A percentile compares a stretch with the other conserved stretches of the same genome.
Conservation (phyloP, 2,797 vertebrate genomes). For the Eulemur coronatus region DNA sequence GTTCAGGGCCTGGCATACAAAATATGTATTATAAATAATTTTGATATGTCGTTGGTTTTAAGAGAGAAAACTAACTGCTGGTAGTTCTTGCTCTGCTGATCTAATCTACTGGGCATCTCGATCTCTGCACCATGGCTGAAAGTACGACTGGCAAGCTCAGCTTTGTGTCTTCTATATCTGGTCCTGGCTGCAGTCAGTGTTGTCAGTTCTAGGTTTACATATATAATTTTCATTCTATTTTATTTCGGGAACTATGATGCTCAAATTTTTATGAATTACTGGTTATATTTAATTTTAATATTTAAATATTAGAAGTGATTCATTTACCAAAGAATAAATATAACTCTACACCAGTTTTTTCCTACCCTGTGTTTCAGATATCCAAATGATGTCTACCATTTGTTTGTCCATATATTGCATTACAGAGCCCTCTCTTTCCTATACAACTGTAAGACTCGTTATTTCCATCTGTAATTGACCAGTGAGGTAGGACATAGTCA, state of each 20-base stretch:
- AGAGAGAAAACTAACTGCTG: background rate
- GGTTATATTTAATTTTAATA: conserved; percentile 15
- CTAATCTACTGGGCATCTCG: background rate
- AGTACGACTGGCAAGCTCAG: background rate
- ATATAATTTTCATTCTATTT: background rate
- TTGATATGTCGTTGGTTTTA: background rate
- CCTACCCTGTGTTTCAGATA: background rate
- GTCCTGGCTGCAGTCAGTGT: background rate
- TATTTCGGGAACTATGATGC: background rate
- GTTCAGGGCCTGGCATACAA: background rate
- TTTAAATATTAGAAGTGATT: conserved; percentile 18
- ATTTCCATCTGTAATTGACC: background rate
- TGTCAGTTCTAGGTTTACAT: background rate
- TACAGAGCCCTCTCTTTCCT: background rate
- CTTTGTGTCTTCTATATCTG: background rate
- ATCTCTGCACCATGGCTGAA: background rate
- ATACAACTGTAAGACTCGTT: background rate
- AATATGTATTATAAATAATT: background rate
- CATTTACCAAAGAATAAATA: conserved; percentile 13
- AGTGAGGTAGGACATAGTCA: background rate
- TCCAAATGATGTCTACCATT: background rate
- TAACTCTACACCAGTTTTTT: background rate
- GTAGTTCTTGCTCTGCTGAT: background rate
- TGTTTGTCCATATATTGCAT: background rate
- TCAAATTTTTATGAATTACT: background rate